Base-by-base conservation (phyloP, 2,113 vertebrate genomes). In the Cyphomyrus plagiostoma region DNA sequence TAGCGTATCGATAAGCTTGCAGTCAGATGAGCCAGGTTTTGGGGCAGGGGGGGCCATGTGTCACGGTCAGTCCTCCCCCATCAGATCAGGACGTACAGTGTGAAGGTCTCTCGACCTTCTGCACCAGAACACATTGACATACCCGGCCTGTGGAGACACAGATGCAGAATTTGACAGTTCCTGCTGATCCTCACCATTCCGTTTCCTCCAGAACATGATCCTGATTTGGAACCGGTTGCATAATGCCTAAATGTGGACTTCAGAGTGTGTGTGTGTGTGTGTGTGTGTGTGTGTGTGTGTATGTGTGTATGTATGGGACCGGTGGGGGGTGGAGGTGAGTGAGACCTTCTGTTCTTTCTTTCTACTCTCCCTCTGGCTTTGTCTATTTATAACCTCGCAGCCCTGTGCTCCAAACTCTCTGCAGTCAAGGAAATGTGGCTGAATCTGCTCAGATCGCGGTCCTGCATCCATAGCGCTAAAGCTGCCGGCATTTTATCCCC, bases 191-290 rank as follows among this genome's bases (percentile, higher is more conserved):
- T 74, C 52, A 89, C 26, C 39, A 87, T 89, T 30, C 91, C 88
- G 90, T 92, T 94, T 21, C 74, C 35, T 80, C 35, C 74, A 77
- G 70, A 39, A 77, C 70, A 80, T 93, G 92, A 91, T 93, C 85
- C 90, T 87, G 92, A 93, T 94, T 94, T 89, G 91, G 88, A 90
- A 62, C 87, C 89, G 87, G 91, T 95, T 95, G 93, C 93, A 92
- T 93, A 95, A 95, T 90, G 58, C 45, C 90, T 90, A 91, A 92
- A 92, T 93, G 88, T 90, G 88, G 70, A 88, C 53, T 49, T 42
- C 46, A 58, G 88, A 88, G 30, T 9, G 21, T 8, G 88, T 88
- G 89, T 80, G 90, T 17, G 39, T 88, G 35, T 42, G 42, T 35
- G 35, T 45, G 42, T 45, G 42, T 48, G 56, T 70, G 58, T 1